Conservation (phyloP, 2,113 vertebrate genomes). For the Melospiza georgiana region DNA sequence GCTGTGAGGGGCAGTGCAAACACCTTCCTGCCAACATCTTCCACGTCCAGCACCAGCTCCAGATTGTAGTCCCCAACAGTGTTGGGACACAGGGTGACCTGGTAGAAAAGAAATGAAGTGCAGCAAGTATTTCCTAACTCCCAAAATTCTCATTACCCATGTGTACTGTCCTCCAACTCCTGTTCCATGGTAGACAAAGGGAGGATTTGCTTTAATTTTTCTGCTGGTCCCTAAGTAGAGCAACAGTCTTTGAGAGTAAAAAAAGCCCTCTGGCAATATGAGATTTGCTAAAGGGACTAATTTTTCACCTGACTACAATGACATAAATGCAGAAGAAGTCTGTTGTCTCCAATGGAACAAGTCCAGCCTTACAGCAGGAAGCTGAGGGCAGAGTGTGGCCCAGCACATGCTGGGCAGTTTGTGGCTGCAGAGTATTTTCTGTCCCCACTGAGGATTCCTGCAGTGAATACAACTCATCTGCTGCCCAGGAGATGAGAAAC, state of each 20-base stretch:
- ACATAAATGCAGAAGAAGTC: neutral
- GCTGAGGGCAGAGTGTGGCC: too few relatives aligned
- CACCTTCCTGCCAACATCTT: slow-evolving; percentile 80
- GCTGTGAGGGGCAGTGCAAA: slow-evolving; percentile 80
- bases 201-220: neutral
- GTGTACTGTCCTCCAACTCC: neutral
- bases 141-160: neutral
- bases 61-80: slow-evolving; percentile 74
- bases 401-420: neutral
- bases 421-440: slow-evolving; percentile 14
- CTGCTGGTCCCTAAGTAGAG: neutral
- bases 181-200: rapidly evolving
- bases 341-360: too few relatives aligned
- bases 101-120: neutral
- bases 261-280: neutral
- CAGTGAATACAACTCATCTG: neutral
- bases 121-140: neutral
- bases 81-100: slow-evolving; percentile 93
- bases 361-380: too few relatives aligned
- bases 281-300: neutral
- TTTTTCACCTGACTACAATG: neutral
- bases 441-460: neutral
- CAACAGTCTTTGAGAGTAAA: neutral
- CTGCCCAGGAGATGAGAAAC: neutral
- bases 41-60: slow-evolving; percentile 82